Conservation (phyloP, 2,113 vertebrate species). For the Macaca nemestrina region DNA sequence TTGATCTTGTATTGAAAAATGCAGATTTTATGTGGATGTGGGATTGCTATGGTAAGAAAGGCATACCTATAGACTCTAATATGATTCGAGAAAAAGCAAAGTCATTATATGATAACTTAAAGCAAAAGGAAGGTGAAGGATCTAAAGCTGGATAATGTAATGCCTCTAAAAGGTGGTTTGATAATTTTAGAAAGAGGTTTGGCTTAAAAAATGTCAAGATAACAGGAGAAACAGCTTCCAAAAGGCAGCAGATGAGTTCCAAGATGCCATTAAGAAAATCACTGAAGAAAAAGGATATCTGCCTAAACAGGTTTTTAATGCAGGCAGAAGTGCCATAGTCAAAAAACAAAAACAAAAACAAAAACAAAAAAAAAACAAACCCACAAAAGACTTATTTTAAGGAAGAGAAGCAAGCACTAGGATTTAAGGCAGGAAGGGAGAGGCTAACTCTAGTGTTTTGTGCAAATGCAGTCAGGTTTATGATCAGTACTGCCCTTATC, state of each 20-base stretch:
- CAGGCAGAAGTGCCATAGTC: not conserved
- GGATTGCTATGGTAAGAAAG: not conserved
- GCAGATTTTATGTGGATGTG: not conserved
- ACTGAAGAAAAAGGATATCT: not conserved
- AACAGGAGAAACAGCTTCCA: not conserved
- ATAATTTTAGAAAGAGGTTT: not conserved
- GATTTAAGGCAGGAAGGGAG: not conserved
- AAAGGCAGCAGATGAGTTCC: not conserved
- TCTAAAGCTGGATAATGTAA: not conserved
- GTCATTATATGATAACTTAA: not conserved
- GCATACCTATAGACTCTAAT: not conserved
- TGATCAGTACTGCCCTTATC: not conserved
- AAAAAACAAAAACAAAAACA: not conserved
- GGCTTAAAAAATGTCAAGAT: not conserved
- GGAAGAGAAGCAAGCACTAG: not conserved
- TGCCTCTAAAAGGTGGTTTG: not conserved
- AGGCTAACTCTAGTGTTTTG: not conserved
- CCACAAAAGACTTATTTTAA: not conserved
- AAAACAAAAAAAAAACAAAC: not conserved
- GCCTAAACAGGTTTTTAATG: not conserved
- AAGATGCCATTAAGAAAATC: not conserved
- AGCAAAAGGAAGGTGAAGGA: not conserved
- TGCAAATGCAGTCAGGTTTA: not conserved
- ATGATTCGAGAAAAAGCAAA: not conserved
- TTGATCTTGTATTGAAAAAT: not conserved